Conservation (phyloP, 2,888 invertebrate species). For the Epinotia nisella region DNA sequence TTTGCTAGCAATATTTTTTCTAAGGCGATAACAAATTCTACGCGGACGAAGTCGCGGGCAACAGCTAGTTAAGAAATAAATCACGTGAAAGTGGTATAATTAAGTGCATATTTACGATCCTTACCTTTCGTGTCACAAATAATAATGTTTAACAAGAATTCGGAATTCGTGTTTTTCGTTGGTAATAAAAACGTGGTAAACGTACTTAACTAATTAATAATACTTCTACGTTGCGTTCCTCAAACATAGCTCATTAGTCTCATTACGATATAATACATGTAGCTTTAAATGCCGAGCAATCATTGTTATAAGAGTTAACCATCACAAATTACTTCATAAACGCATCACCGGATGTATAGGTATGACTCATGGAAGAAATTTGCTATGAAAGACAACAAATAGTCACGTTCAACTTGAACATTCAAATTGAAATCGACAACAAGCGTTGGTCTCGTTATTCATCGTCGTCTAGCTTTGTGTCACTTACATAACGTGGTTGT, state of each 20-base stretch:
- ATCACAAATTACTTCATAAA: not conserved
- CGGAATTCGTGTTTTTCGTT: conserved; percentile 4
- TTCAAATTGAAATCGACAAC: too few relatives aligned
- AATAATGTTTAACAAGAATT: conserved; percentile 15
- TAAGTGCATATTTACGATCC: conserved; percentile 2
- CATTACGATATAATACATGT: not conserved
- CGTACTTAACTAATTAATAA: conserved; percentile 1
- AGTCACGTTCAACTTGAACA: too few relatives aligned
- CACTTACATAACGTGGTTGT: too few relatives aligned
- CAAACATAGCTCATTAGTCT: not conserved
- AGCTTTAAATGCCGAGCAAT: not conserved
- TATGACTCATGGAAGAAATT: not conserved
- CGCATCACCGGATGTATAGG: not conserved
- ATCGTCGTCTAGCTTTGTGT: too few relatives aligned
- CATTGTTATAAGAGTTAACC: conserved; percentile 8
- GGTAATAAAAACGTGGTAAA: not conserved
- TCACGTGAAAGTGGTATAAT: conserved; percentile 51
- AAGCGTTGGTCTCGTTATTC: too few relatives aligned
- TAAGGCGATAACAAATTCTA: too few relatives aligned
- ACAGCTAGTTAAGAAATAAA: conserved; percentile 43
- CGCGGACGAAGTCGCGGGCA: too few relatives aligned
- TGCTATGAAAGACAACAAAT: not conserved
- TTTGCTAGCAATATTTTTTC: too few relatives aligned
- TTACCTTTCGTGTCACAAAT: conserved; percentile 24
- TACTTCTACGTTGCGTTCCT: conserved; percentile 1